Conservation (phyloP, 2,797 vertebrate species). For the Sphaeramia orbicularis region DNA sequence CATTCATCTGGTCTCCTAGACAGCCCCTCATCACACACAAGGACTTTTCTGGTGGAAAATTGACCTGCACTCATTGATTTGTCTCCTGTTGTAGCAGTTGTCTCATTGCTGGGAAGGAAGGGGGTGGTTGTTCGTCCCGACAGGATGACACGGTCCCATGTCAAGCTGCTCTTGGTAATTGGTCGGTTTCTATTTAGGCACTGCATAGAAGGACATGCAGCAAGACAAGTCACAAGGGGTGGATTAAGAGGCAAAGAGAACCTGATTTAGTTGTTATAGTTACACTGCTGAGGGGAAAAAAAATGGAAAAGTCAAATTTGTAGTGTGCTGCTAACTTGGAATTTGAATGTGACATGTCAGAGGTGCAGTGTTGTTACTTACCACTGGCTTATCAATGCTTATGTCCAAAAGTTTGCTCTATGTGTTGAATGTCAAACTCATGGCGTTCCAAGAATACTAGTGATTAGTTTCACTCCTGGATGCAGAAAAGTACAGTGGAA, state of each 20-base stretch:
- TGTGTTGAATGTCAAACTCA: no score
- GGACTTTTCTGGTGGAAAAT: constrained; percentile 40
- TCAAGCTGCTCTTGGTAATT: constrained; percentile 67
- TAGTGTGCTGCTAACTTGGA: constrained; percentile 17
- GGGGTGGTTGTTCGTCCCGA: constrained; percentile 45
- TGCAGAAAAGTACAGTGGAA: no score
- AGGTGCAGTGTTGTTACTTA: constrained; percentile 4
- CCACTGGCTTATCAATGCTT: background rate
- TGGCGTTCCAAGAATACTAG: no score
- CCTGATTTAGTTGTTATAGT: constrained; percentile 38
- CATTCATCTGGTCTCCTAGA: constrained; percentile 28
- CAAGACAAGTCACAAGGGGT: constrained; percentile 44
- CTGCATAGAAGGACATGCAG: constrained; percentile 31
- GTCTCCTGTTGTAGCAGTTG: constrained; percentile 46
- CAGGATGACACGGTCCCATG: constrained; percentile 57
- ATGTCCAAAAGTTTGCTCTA: constrained; percentile 7
- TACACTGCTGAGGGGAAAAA: background rate
- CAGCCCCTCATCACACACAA: constrained; percentile 17
- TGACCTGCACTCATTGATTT: constrained; percentile 66
- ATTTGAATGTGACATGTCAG: constrained; percentile 27
- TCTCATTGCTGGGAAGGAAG: constrained; percentile 41
- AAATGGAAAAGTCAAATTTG: constrained; percentile 11
- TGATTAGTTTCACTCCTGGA: no score
- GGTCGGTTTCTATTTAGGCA: constrained; percentile 57
- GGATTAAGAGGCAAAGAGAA: constrained; percentile 37